Evolutionary conservation across 2,113 vertebrate genomes (phyloP).

Genomic region (Ceuthmochares aereus): DNA sequence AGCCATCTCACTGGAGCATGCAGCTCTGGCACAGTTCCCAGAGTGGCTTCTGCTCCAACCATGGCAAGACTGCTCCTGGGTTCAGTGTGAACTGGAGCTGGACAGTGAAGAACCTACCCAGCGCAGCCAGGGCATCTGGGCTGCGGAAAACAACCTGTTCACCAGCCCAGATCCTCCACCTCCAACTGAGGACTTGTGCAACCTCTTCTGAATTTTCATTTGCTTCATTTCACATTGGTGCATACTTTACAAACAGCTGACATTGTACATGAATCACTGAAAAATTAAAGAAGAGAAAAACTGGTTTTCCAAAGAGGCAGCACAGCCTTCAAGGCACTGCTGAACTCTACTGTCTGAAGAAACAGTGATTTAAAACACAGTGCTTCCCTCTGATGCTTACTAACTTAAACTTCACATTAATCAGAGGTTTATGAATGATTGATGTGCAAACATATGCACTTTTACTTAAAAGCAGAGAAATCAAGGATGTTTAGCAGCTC

Average conservation of each 20-base stretch:
- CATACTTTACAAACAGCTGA: background rate
- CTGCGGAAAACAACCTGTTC: background rate
- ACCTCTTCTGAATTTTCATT: background rate
- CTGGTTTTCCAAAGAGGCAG: background rate
- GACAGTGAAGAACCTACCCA: background rate
- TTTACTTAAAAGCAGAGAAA: constrained; percentile 33
- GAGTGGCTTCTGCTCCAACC: accelerated
- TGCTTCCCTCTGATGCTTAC: constrained; percentile 25
- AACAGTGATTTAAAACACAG: constrained; percentile 7
- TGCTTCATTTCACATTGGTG: background rate
- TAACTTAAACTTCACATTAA: background rate
- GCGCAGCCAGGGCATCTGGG: background rate
- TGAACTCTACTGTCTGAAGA: background rate
- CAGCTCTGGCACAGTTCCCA: background rate
- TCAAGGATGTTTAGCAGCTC: background rate
- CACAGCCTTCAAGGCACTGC: background rate
- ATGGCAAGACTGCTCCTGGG: background rate
- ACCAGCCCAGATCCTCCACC: background rate
- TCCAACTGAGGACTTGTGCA: background rate
- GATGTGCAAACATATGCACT: background rate
- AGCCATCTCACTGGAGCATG: background rate
- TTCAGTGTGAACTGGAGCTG: background rate
- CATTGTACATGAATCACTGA: background rate
- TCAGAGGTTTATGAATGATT: constrained; percentile 1
- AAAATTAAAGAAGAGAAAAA: background rate